Evolutionary conservation across 2,888 invertebrate species (phyloP).

Genomic region (Drosophila merina): DNA sequence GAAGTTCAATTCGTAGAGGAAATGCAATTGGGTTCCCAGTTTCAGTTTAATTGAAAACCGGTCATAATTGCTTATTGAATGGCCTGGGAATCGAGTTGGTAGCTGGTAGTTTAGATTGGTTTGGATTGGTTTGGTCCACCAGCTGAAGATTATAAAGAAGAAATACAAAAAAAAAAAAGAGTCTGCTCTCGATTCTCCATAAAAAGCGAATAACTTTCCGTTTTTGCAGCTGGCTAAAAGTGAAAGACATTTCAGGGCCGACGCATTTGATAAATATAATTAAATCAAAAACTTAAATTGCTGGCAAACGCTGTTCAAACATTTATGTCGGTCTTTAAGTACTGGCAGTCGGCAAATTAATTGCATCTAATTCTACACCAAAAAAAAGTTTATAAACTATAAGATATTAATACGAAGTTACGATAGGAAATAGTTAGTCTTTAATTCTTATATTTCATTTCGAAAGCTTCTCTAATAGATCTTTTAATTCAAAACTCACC

Average conservation of each 20-base stretch:
- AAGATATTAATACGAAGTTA: not conserved
- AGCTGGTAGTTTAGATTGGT: constrained; percentile 19
- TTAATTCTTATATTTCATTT: no score
- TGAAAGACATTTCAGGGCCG: constrained; percentile 72
- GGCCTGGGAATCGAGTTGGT: constrained; percentile 30
- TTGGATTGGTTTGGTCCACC: constrained; percentile 24
- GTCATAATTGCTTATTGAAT: constrained; percentile 60
- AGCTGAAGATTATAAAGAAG: constrained; percentile 19
- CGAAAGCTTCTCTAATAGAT: no score
- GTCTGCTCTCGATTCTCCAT: constrained; percentile 61
- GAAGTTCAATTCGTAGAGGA: constrained; percentile 24
- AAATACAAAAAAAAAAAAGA: constrained; percentile 6
- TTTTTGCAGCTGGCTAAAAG: constrained; percentile 58
- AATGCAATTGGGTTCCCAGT: constrained; percentile 51
- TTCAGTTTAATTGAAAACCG: constrained; percentile 56
- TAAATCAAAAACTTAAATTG: constrained; percentile 22
- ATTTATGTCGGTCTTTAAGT: constrained; percentile 30
- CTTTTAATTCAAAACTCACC: not conserved
- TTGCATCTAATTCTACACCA: constrained; percentile 23
- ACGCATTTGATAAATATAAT: constrained; percentile 49
- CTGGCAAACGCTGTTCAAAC: constrained; percentile 18
- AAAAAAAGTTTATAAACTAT: not conserved
- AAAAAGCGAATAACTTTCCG: constrained; percentile 59
- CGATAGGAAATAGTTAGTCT: not conserved
- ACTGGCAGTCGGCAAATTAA: constrained; percentile 25